Evolutionary conservation across 2,888 invertebrate genomes (phyloP).

Genomic region (Cataglyphis albicans): DNA sequence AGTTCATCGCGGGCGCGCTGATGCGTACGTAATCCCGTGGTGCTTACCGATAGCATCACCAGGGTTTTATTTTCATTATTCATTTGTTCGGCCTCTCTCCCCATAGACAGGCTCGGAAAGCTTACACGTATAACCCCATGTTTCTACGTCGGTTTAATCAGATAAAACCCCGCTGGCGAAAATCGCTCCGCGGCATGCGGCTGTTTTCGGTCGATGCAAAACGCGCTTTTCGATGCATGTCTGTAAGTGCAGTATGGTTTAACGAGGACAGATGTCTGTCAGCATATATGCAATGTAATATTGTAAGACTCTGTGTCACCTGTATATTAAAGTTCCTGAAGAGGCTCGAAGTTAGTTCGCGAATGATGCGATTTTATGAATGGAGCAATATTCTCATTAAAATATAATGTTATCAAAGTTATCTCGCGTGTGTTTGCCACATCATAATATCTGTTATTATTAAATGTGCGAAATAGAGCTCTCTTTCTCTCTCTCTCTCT

Average conservation of each 20-base stretch:
- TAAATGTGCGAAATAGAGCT: slow-evolving; percentile 38
- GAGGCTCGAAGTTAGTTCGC: neutral
- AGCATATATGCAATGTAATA: neutral
- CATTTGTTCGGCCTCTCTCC: slow-evolving; percentile 83
- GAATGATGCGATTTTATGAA: neutral
- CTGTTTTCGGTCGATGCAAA: slow-evolving; percentile 41
- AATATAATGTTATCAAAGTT: neutral
- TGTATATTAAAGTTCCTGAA: neutral
- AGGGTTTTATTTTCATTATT: slow-evolving; percentile 86
- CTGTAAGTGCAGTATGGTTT: slow-evolving; percentile 30
- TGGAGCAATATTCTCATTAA: neutral
- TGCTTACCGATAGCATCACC: slow-evolving; percentile 84
- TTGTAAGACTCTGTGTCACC: neutral
- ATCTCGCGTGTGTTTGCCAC: slow-evolving; percentile 11
- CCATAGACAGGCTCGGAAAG: slow-evolving; percentile 75
- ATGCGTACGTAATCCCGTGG: slow-evolving; percentile 84
- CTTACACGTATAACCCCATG: slow-evolving; percentile 85
- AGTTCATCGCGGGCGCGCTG: slow-evolving; percentile 83
- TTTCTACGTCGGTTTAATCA: slow-evolving; percentile 85
- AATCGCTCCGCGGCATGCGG: slow-evolving; percentile 66
- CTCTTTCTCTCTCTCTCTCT: neutral
- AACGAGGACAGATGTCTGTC: slow-evolving; percentile 31
- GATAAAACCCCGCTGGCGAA: slow-evolving; percentile 82
- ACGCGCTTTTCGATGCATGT: slow-evolving; percentile 31
- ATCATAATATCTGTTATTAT: slow-evolving; percentile 11